Evolutionary conservation across 1,140 invertebrate genomes (phyloP).

Genomic region (Yoshiicerus persimilis): DNA sequence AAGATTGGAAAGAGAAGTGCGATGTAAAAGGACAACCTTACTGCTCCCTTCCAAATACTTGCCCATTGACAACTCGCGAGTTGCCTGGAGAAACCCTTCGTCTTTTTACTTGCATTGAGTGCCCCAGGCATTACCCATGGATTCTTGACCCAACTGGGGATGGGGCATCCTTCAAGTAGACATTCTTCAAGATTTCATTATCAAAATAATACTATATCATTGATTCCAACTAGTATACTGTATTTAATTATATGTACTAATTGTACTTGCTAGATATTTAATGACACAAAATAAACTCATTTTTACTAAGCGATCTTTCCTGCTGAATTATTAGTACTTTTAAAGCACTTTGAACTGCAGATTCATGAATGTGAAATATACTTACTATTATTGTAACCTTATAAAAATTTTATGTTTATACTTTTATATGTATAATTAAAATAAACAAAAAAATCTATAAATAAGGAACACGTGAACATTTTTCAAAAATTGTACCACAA

Average conservation of each 20-base stretch:
- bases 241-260: neutral
- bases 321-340: neutral
- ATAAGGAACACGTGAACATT: too few species aligned
- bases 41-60: slow-evolving; percentile 88
- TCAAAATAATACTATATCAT: neutral
- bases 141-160: slow-evolving; percentile 91
- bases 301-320: neutral
- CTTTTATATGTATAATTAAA: neutral
- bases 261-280: neutral
- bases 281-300: neutral
- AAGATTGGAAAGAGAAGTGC: slow-evolving; percentile 94
- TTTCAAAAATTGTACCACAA: too few species aligned
- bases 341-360: neutral
- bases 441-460: neutral
- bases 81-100: slow-evolving; percentile 87
- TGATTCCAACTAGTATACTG: neutral
- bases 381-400: neutral
- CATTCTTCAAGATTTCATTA: neutral
- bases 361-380: too few species aligned
- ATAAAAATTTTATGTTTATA: neutral
- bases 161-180: slow-evolving; percentile 69
- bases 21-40: slow-evolving; percentile 90
- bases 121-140: slow-evolving; percentile 94
- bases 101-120: slow-evolving; percentile 93
- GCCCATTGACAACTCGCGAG: slow-evolving; percentile 83